Evolutionary conservation across 2,797 vertebrate species (phyloP).

Genomic region (Pterois miles): DNA sequence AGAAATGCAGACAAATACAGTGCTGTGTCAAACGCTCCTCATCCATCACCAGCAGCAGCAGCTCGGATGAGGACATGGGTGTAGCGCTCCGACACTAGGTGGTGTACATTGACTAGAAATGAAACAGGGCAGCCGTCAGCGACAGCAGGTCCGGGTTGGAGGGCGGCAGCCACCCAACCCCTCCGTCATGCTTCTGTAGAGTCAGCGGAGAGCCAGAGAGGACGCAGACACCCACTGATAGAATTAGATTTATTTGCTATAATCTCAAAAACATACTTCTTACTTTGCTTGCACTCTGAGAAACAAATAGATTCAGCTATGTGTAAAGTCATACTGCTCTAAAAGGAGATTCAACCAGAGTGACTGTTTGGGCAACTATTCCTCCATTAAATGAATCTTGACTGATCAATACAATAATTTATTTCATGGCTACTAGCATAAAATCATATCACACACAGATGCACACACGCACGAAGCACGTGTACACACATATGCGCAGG

Average conservation of each 20-base stretch:
- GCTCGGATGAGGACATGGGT: neutral
- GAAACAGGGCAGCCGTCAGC: neutral
- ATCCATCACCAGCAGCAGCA: neutral
- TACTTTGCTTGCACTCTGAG: conserved; percentile 85
- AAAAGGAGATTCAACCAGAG: conserved; percentile 70
- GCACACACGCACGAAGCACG: conserved; percentile 41
- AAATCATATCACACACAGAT: conserved; percentile 66
- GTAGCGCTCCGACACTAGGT: conserved; percentile 36
- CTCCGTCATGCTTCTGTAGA: neutral
- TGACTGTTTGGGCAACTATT: conserved; percentile 24
- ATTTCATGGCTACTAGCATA: conserved; percentile 67
- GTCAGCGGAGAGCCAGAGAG: conserved; percentile 19
- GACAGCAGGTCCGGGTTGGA: neutral
- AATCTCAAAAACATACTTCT: conserved; percentile 85
- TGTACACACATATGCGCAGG: conserved; percentile 49
- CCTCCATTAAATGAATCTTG: conserved; percentile 53
- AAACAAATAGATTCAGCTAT: conserved; percentile 83
- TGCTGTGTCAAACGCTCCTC: neutral
- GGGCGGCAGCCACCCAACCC: neutral
- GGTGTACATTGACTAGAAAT: conserved; percentile 43
- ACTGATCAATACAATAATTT: conserved; percentile 58
- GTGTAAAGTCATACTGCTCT: conserved; percentile 70
- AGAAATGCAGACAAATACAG: neutral
- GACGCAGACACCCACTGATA: conserved; percentile 78
- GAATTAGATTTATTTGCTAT: conserved; percentile 90